These are phyloP conservation scores for Benitochromis conjunctus DNA, from an alignment of 2,113 vertebrate genomes.

Conservation along the genomic window DNA sequence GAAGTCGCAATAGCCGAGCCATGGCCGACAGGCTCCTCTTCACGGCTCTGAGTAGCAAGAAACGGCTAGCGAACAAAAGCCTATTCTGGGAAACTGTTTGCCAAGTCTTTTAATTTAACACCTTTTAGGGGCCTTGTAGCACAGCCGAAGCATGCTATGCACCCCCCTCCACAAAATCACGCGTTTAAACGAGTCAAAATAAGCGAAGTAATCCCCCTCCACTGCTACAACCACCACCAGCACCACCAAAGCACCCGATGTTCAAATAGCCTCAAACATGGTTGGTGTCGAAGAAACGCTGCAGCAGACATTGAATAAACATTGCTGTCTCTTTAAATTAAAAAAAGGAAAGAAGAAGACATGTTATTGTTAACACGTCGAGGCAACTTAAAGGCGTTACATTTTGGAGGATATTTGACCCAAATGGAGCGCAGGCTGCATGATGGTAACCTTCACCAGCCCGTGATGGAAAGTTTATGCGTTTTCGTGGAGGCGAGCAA, in stretches of 20 bases:
- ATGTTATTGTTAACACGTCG: background rate
- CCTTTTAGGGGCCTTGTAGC: background rate
- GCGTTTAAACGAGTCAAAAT: background rate
- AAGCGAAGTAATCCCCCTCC: background rate
- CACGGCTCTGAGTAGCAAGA: conserved; percentile 45
- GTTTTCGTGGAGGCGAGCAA: conserved; percentile 56
- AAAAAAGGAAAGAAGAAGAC: background rate
- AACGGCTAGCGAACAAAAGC: conserved; percentile 66
- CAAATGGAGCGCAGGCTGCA: conserved; percentile 8
- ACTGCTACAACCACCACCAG: background rate
- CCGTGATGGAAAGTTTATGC: conserved; percentile 68
- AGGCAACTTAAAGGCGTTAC: background rate
- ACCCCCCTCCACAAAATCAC: background rate
- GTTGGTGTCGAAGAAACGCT: conserved; percentile 66
- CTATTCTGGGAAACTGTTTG: conserved; percentile 37
- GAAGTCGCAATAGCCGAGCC: conserved; percentile 65
- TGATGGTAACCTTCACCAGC: conserved; percentile 45
- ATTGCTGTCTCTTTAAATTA: conserved; percentile 52
- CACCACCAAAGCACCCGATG: conserved; percentile 10
- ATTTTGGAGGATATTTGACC: background rate
- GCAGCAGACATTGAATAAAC: conserved; percentile 54
- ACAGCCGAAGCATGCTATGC: background rate
- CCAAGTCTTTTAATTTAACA: conserved; percentile 2
- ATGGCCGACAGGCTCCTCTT: conserved; percentile 69
- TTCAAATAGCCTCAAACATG: conserved; percentile 55